Percentiles rank a stretch among this genome's conserved stretches.
phyloP scores from a whole-genome alignment of 2,888 invertebrate species.

The Boloria selene region DNA sequence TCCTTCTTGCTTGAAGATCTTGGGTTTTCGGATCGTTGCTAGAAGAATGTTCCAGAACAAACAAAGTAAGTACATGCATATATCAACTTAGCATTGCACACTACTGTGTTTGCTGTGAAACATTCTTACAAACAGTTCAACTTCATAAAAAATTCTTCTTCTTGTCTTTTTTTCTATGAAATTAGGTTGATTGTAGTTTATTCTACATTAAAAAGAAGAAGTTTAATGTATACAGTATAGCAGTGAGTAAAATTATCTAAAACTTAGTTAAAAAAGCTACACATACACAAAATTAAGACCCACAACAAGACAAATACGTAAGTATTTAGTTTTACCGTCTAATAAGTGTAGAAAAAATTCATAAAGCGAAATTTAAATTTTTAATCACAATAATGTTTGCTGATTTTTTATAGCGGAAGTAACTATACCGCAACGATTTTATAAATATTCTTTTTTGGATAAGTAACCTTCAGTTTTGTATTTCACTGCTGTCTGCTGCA shows the following conservation, averaged over 20 bases:
- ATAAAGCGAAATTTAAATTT: too few species aligned
- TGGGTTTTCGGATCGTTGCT: constrained; percentile 32
- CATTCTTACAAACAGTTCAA: constrained; percentile 51
- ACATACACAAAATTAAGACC: too few species aligned
- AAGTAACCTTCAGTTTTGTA: constrained; percentile 49
- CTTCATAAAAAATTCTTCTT: background rate
- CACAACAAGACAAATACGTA: too few species aligned
- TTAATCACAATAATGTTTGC: too few species aligned
- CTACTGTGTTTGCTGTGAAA: constrained; percentile 81
- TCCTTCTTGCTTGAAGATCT: constrained; percentile 36
- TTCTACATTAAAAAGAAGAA: too few species aligned
- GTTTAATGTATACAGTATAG: too few species aligned
- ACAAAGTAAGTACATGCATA: constrained; percentile 83
- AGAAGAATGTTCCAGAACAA: constrained; percentile 75
- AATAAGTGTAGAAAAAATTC: too few species aligned
- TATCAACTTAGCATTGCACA: constrained; percentile 78
- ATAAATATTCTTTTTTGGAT: constrained; percentile 24
- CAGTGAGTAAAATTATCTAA: too few species aligned
- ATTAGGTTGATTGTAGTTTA: too few species aligned
- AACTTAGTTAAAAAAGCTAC: too few species aligned
- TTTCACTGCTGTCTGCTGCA: constrained; percentile 51
- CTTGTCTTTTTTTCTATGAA: background rate
- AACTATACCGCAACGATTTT: background rate
- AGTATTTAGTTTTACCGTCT: too few species aligned
- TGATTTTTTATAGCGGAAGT: too few species aligned